Evolutionary conservation across 2,113 vertebrate genomes (phyloP), one percentile per base, ranked within the genome.

Genomic region (Gorsachius goisagi): DNA sequence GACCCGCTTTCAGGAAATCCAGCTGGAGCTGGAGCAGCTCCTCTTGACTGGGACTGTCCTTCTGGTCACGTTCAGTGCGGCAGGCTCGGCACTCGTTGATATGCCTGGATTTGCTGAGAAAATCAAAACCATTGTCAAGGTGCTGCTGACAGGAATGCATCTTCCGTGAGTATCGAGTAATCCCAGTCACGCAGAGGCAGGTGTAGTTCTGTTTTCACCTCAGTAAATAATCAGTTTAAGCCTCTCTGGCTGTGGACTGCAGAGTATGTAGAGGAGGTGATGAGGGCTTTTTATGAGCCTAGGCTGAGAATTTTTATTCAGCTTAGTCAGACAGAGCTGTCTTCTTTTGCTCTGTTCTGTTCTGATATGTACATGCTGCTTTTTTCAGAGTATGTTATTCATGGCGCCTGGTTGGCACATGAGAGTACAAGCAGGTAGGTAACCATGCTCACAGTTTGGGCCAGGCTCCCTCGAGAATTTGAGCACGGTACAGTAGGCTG

Each of bases 1-100:
- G 95, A 89, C 95, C 8, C 98, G 99, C 45, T 99, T 99, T 87
- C 98, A 99, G 96, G 99, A 99, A 95, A 98, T 99, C 80, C 98
- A 99, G 96, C 95, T 98, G 80, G 98, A 99, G 94, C 93, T 98
- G 60, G 98, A 98, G 73, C 98, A 97, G 22, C 96, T 99, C 19
- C 98, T 98, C 1, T 3, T 99, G 84, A 95, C 98, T 14, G 99
- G 99, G 28, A 98, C 99, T 0, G 94, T 99, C 88, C 97, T 99
- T 28, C 98, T 99, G 86, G 98, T 99, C 18, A 98, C 98, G 0
- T 99, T 99, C 97, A 99, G 98, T 18, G 98, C 98, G 9, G 97
- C 98, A 0, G 98, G 99, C 30, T 97, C 99, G 0, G 98, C 98
- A 0, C 97, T 99, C 24, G 82, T 98, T 1, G 98, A 98, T 41